Percentiles rank a stretch among this genome's conserved stretches.
phyloP scores from a whole-genome alignment of 2,888 invertebrate species.

The Pemphredon lugubris region DNA sequence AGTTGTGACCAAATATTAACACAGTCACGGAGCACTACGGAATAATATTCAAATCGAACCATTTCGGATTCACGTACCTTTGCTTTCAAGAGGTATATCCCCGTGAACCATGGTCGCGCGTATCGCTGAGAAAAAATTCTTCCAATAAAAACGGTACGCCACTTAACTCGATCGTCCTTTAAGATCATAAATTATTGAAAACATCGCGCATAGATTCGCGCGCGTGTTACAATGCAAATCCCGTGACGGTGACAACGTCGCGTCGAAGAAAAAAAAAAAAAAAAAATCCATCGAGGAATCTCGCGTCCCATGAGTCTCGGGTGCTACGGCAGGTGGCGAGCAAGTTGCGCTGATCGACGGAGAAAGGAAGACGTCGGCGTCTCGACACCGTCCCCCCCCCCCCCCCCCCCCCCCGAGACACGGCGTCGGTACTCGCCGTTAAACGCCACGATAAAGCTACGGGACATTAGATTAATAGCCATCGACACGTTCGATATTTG shows the following conservation, averaged over 20 bases:
- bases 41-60: no score
- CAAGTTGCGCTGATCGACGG: constrained; percentile 19
- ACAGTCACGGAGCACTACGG: no score
- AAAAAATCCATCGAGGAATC: constrained; percentile 11
- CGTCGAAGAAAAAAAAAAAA: no score
- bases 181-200: no score
- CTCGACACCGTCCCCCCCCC: constrained; percentile 21
- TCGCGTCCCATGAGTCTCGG: constrained; percentile 39
- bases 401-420: constrained; percentile 20
- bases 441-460: constrained; percentile 67
- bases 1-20: no score
- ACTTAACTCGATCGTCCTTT: no score
- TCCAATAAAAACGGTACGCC: no score
- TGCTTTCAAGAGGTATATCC: no score
- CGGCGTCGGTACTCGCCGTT: constrained; percentile 64
- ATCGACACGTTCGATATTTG: constrained; percentile 60
- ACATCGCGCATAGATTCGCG: no score
- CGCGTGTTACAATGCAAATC: background rate
- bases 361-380: constrained; percentile 50
- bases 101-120: no score
- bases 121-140: no score
- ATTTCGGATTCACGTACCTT: no score
- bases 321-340: constrained; percentile 52
- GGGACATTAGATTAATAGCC: constrained; percentile 71
- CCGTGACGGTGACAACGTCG: background rate